Base-by-base conservation (phyloP, 2,888 invertebrate species). In the Pterostichus madidus region DNA sequence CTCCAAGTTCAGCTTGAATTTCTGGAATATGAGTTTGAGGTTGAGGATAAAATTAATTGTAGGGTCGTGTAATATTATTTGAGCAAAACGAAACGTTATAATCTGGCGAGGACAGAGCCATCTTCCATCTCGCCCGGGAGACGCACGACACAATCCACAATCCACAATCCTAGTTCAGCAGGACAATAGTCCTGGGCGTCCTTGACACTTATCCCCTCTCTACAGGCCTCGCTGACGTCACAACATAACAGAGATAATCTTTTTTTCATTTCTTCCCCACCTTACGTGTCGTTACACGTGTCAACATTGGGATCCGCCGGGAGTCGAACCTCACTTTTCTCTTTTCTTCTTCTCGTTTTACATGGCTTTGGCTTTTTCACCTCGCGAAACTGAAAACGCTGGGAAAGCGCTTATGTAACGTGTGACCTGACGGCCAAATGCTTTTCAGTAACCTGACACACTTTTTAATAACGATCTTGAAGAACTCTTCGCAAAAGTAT, bases 231-330 rank as follows among this genome's bases (percentile, higher is more conserved):
- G 6, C 32, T 77, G 76, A 77, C 76, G 76, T 76, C 76, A 76
- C 31, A 31, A 75, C 49, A 53, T 53, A 77, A 35, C 53, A 77
- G 76, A 77, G 76, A 77, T 77, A 77, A 77, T 77, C 76, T 77
- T 77, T 77, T 77, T 77, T 77, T 77, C 76, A 77, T 77, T 77
- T 53, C 39, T 52, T 53, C 56, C 31, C 17, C 46, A 11, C 46
- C 35, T 46, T 46, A 71, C 71, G 71, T 71, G 31, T 46, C 11
- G 71, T 71, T 46, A 71, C 71, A 71, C 71, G 71, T 71, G 71
- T 71, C 46, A 71, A 71, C 71, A 71, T 49, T 46, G 15, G 15
- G 10, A 59, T 44, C 71, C 71, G 6, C 44, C 11, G 46, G 71
- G 71, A 46, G 11, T 15, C 44, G 24, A 46, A 71, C 44, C 71